A percentile compares a stretch with the other conserved stretches of the same genome.
phyloP scores from a whole-genome alignment of 2,888 invertebrate species.

The Nematopogon swammerdamellus region DNA sequence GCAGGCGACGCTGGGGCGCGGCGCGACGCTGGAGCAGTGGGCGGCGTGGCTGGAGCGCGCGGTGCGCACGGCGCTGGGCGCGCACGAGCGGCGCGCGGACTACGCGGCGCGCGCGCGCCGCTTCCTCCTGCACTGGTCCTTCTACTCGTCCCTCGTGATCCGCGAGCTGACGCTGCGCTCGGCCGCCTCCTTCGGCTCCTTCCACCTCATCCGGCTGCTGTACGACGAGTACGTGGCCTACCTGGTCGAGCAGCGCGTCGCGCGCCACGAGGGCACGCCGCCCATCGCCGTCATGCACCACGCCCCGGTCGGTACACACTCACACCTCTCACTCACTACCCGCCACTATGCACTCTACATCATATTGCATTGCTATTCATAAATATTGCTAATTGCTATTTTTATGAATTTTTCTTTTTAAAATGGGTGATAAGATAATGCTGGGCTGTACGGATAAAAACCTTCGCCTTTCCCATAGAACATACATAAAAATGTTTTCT shows the following conservation, averaged over 20 bases:
- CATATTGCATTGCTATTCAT: too few relatives aligned
- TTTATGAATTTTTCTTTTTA: too few relatives aligned
- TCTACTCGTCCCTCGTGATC: slow-evolving; percentile 98
- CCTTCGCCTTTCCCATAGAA: too few relatives aligned
- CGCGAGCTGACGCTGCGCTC: slow-evolving; percentile 93
- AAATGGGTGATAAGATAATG: too few relatives aligned
- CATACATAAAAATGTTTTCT: too few relatives aligned
- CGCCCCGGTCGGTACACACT: slow-evolving; percentile 44
- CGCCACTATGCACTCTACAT: too few relatives aligned
- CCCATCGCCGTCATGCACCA: slow-evolving; percentile 88
- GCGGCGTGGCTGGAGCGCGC: slow-evolving; percentile 95
- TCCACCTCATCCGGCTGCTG: slow-evolving; percentile 94
- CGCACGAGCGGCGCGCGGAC: slow-evolving; percentile 79
- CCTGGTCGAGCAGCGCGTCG: slow-evolving; percentile 95
- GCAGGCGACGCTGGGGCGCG: slow-evolving; percentile 82
- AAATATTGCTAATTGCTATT: too few relatives aligned
- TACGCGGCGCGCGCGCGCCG: slow-evolving; percentile 85
- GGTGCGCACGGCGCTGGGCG: slow-evolving; percentile 84
- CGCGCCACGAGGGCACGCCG: slow-evolving; percentile 83
- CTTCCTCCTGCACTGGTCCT: slow-evolving; percentile 97
- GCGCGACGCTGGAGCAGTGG: slow-evolving; percentile 96
- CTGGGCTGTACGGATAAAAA: too few relatives aligned
- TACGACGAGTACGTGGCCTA: slow-evolving; percentile 99
- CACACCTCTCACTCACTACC: background rate
- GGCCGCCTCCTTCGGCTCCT: slow-evolving; percentile 98